phyloP scores from a whole-genome alignment of 2,888 invertebrate genomes.

The Norana najaformis region DNA sequence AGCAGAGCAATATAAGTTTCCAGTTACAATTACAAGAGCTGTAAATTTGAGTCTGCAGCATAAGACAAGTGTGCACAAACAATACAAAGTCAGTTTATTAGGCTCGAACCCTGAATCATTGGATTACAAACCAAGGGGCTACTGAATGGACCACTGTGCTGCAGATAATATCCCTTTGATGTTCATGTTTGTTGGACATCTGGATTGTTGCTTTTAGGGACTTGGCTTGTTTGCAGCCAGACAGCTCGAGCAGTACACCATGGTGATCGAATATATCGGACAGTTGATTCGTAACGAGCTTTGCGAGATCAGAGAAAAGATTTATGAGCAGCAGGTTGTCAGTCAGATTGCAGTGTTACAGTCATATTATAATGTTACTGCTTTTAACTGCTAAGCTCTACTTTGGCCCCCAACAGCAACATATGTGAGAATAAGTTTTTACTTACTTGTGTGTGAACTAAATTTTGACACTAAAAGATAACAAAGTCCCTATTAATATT shows the following conservation, averaged over 20 bases:
- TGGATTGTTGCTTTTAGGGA: conserved; percentile 69
- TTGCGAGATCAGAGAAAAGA: conserved; percentile 91
- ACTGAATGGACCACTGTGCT: background rate
- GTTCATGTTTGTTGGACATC: background rate
- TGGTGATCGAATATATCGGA: conserved; percentile 99
- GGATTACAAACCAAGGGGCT: background rate
- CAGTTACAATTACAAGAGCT: background rate
- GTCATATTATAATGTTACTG: background rate
- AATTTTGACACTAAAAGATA: background rate
- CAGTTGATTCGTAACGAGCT: conserved; percentile 93
- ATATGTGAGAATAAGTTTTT: background rate
- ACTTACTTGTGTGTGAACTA: background rate
- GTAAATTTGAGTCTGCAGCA: background rate
- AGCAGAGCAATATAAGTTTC: too few relatives aligned
- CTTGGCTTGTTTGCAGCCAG: conserved; percentile 94
- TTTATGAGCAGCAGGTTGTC: conserved; percentile 83
- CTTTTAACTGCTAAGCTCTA: background rate
- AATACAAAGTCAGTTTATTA: too few relatives aligned
- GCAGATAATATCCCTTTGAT: background rate
- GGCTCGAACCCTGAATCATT: background rate
- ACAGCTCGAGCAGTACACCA: conserved; percentile 96
- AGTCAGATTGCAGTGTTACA: background rate
- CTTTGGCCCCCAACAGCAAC: background rate
- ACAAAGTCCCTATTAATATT: background rate
- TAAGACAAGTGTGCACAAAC: too few relatives aligned